Base-by-base conservation (phyloP, 2,888 invertebrate genomes). In the Augochlorella aurata region DNA sequence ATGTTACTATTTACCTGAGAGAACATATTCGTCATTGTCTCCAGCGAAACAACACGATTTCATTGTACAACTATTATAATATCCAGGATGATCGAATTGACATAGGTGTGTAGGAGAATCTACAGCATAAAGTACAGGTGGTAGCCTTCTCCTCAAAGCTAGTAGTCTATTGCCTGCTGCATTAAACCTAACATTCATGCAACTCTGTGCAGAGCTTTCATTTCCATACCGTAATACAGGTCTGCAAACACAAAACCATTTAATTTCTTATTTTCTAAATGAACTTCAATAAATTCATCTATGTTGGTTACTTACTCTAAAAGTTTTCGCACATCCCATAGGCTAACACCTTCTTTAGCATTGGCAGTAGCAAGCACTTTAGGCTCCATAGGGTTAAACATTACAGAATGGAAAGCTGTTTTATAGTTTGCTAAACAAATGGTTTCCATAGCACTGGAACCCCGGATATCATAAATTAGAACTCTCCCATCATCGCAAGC, bases 31-130 rank as follows among this genome's bases (percentile, higher is more conserved):
- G 90, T 99, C 98, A 50, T 96, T 95, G 63, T 97, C 96, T 0
- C 99, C 99, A 21, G 98, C 98, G 94, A 99, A 99, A 84, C 97
- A 97, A 91, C 98, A 98, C 85, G 98, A 98, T 94, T 99, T 99
- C 98, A 99, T 98, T 0, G 99, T 99, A 92, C 98, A 99, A 0
- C 98, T 98, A 93, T 99, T 99, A 91, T 98, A 98, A 93, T 99
- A 99, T 83, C 97, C 97, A 69, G 96, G 96, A 92, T 98, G 97
- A 93, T 98, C 97, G 94, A 99, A 98, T 93, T 98, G 97, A 49
- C 97, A 97, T 45, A 97, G 94, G 0, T 97, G 96, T 63, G 95
- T 95, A 0, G 96, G 94, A 0, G 96, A 95, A 85, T 96, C 95
- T 0, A 96, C 95, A 0, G 95, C 94, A 91, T 97, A 98, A 10